Conservation (phyloP, 2,113 vertebrate genomes). For the Tor tambroides region DNA sequence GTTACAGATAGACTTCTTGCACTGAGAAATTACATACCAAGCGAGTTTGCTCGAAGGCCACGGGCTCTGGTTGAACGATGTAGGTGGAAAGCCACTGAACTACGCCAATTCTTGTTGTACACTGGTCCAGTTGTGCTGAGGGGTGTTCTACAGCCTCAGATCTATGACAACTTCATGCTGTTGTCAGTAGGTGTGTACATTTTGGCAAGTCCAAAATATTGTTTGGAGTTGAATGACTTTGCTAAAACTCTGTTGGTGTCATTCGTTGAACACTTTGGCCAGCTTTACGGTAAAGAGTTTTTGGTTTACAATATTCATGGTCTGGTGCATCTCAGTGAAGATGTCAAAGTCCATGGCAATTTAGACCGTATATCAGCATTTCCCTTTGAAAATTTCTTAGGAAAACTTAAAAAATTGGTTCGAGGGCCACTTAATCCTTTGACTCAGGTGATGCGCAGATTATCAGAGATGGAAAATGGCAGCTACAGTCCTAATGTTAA, state of each 20-base stretch:
- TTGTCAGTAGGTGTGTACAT: constrained; percentile 37
- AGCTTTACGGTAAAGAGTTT: constrained; percentile 44
- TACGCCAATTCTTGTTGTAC: constrained; percentile 34
- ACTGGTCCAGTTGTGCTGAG: constrained; percentile 39
- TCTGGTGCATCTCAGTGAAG: constrained; percentile 39
- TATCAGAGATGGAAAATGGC: constrained; percentile 18
- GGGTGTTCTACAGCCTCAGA: constrained; percentile 25
- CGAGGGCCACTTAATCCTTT: constrained; percentile 12
- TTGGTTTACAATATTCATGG: constrained; percentile 47
- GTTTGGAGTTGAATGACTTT: constrained; percentile 6
- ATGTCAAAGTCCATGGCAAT: constrained; percentile 40
- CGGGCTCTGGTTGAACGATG: constrained; percentile 30
- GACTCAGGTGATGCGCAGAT: constrained; percentile 6
- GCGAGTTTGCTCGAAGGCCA: constrained; percentile 47
- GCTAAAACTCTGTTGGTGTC: constrained; percentile 10
- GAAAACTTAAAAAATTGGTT: constrained; percentile 27
- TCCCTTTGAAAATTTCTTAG: constrained; percentile 39
- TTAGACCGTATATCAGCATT: constrained; percentile 36
- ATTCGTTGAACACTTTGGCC: constrained; percentile 41
- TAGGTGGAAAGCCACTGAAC: constrained; percentile 41
- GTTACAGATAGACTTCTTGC: constrained; percentile 27
- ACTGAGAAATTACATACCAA: constrained; percentile 38
- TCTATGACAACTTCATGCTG: constrained; percentile 43
- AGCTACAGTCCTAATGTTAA: neutral
- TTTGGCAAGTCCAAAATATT: constrained; percentile 22